Conservation (phyloP, 1,140 invertebrate species). For the Orchestia grillus region DNA sequence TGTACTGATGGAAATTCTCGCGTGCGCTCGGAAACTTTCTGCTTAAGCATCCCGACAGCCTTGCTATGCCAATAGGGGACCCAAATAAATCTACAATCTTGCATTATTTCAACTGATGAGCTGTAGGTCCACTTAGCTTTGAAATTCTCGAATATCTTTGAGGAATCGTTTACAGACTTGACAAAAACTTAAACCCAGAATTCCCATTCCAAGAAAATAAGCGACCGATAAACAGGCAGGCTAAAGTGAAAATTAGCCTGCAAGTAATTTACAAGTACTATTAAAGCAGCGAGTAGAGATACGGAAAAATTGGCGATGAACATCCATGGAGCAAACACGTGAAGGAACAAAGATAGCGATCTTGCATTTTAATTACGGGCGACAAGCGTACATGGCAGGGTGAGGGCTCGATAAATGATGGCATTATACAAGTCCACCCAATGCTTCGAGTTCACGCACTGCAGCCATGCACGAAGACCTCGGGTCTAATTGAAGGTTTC, state of each 20-base stretch:
- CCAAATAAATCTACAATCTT: not conserved
- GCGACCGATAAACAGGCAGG: not conserved
- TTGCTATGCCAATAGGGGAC: not conserved
- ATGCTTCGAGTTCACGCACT: not conserved
- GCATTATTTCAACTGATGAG: not conserved
- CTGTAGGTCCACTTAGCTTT: not conserved
- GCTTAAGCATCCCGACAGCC: too few relatives aligned
- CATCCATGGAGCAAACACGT: not conserved
- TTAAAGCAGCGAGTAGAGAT: not conserved
- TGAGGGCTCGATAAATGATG: constrained; percentile 5
- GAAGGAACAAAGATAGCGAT: not conserved
- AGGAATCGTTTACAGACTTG: not conserved
- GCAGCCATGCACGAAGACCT: not conserved
- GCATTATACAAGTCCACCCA: not conserved
- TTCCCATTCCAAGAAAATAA: not conserved
- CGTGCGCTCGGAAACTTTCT: too few relatives aligned
- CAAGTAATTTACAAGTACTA: not conserved
- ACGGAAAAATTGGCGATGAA: not conserved
- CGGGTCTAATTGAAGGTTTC: not conserved
- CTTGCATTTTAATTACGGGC: constrained; percentile 16
- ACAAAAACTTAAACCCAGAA: not conserved
- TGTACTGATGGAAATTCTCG: not conserved
- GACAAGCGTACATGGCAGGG: not conserved
- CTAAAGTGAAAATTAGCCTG: not conserved
- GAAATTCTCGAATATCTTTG: not conserved